Evolutionary conservation across 2,797 vertebrate species (phyloP).

Genomic region (Hyperoplus immaculatus): DNA sequence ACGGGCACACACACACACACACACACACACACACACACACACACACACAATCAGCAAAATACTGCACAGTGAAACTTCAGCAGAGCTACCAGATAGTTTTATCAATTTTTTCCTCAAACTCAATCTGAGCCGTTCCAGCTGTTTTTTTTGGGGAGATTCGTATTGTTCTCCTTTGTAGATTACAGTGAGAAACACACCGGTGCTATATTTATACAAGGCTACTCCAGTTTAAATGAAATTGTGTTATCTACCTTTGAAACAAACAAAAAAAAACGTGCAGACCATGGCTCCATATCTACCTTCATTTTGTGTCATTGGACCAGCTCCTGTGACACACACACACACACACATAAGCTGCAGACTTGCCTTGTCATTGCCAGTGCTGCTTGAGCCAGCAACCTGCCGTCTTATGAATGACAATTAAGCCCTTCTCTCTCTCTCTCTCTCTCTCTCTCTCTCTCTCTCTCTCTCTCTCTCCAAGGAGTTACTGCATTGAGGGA

Average conservation of each 20-base stretch:
- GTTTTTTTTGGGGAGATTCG: constrained; percentile 56
- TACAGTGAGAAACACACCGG: constrained; percentile 68
- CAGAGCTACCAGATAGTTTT: constrained; percentile 41
- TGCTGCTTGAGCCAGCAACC: constrained; percentile 64
- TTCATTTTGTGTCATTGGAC: constrained; percentile 78
- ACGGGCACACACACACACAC: constrained; percentile 33
- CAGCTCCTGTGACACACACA: constrained; percentile 74
- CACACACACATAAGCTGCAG: constrained; percentile 50
- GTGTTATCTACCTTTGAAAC: constrained; percentile 68
- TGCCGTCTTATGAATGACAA: constrained; percentile 75
- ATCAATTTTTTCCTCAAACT: constrained; percentile 56
- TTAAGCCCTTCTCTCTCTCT: constrained; percentile 68
- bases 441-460: constrained; percentile 34
- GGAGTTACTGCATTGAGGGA: constrained; percentile 56
- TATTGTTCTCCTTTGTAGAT: constrained; percentile 55
- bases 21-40: constrained; percentile 39
- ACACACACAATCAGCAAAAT: constrained; percentile 33
- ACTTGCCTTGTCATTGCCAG: constrained; percentile 73
- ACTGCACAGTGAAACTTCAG: constrained; percentile 30
- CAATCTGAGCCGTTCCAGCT: constrained; percentile 80
- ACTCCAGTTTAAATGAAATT: constrained; percentile 77
- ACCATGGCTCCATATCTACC: constrained; percentile 77
- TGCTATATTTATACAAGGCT: constrained; percentile 85
- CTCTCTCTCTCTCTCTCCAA: constrained; percentile 53
- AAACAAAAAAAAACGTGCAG: constrained; percentile 46